Conservation (phyloP, 1,140 invertebrate species). For the Callitettix versicolor region DNA sequence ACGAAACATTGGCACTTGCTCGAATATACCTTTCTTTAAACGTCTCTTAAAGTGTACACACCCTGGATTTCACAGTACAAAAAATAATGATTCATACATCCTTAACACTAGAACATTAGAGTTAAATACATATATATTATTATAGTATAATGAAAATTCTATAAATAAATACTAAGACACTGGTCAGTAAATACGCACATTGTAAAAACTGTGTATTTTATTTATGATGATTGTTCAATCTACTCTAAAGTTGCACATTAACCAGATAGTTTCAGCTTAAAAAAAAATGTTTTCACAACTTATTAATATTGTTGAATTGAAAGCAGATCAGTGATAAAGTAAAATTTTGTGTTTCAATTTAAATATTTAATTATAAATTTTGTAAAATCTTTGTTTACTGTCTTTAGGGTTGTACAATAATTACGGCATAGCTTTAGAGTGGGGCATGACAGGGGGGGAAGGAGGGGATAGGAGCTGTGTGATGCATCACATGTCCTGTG, state of each 20-base stretch:
- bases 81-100: conserved; percentile 13
- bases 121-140: background rate
- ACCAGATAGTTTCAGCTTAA: background rate
- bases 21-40: background rate
- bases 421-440: too few species aligned
- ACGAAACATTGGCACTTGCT: background rate
- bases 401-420: too few species aligned
- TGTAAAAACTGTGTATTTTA: conserved; percentile 11
- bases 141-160: conserved; percentile 5
- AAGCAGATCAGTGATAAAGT: background rate
- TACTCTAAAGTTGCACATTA: conserved; percentile 6
- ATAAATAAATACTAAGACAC: conserved; percentile 15
- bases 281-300: too few species aligned
- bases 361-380: too few species aligned
- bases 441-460: too few species aligned
- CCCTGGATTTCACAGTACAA: conserved; percentile 5
- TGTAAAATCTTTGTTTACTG: too few species aligned
- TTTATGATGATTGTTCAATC: conserved; percentile 6
- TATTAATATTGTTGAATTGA: background rate
- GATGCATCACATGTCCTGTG: too few species aligned
- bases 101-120: conserved; percentile 10
- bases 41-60: background rate
- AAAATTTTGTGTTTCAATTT: background rate
- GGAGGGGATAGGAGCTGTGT: too few species aligned
- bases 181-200: conserved; percentile 15